Evolutionary conservation across 2,888 invertebrate genomes (phyloP), one percentile per base, ranked within the genome.

Genomic region (Meteorus colon): DNA sequence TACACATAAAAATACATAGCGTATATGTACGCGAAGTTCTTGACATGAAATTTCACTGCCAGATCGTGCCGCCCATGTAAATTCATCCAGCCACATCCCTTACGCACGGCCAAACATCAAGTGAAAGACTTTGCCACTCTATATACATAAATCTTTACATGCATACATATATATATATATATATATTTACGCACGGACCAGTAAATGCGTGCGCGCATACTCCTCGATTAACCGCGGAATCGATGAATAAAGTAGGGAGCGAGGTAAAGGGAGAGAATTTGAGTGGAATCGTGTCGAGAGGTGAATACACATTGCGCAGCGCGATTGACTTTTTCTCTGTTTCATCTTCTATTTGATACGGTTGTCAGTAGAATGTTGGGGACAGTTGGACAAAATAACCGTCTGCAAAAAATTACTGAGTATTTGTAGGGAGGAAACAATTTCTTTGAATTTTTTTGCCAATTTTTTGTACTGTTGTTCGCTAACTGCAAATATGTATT

Each of bases 11-110:
- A 27, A 31, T 62, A 31, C 27, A 60, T 60, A 12, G 24, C 6
- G 27, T 24, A 48, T 69, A 27, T 55, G 29, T 69, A 55, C 10
- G 29, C 29, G 37, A 14, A 29, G n/a, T 68, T 29, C 31, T 29
- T 59, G 55, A 34, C 65, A 19, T 37, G 65, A 65, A 65, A 34
- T 65, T 65, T 65, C 65, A 37, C 65, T 65, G 65, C 65, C 34
- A 70, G 29, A 68, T 51, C 24, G 69, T 51, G 41, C 34, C 10
- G 55, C 27, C 27, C n/a, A 71, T 62, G 37, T 71, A 62, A 71
- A 71, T 68, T 29, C 68, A 71, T 62, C 71, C 71, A 31, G 29
- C 62, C 31, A 31, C 62, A 62, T 62, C 31, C 27, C 69, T 55
- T 59, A 59, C 69, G 69, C 69, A 69, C 55, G 34, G 31, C 69